Conservation (phyloP, 1,140 invertebrate genomes). For the Pseudomyrmex flavicornis region DNA sequence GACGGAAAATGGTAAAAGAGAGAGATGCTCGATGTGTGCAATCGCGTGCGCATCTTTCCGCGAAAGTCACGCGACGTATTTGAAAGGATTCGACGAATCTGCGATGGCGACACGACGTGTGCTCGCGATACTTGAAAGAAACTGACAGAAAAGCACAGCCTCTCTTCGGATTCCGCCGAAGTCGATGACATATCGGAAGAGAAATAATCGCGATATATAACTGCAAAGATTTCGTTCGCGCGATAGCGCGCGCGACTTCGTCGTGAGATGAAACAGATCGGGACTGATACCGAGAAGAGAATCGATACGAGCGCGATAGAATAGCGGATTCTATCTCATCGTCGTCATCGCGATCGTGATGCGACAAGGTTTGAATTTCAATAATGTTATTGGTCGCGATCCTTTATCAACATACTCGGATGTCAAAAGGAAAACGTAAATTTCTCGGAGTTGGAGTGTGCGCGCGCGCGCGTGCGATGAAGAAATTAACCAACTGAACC, state of each 20-base stretch:
- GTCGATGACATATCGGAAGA: not conserved
- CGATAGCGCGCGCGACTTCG: constrained; percentile 19
- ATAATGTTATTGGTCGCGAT: constrained; percentile 41
- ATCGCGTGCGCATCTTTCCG: not conserved
- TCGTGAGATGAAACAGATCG: constrained; percentile 11
- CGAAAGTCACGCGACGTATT: not conserved
- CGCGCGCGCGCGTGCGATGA: no score
- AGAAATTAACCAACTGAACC: no score
- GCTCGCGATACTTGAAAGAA: constrained; percentile 28
- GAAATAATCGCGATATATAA: constrained; percentile 11
- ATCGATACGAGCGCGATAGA: not conserved
- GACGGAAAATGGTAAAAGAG: not conserved
- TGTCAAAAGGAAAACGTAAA: constrained; percentile 27
- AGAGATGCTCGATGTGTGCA: not conserved
- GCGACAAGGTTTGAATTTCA: constrained; percentile 14
- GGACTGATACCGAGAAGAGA: constrained; percentile 11
- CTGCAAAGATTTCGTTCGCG: constrained; percentile 20
- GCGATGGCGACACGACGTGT: not conserved
- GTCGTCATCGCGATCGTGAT: constrained; percentile 8
- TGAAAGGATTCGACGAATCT: not conserved
- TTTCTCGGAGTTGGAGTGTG: constrained; percentile 10
- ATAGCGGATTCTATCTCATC: not conserved
- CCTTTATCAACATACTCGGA: constrained; percentile 41
- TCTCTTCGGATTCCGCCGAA: constrained; percentile 8
- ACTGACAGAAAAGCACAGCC: not conserved